These are phyloP conservation scores for Amiota mariae DNA, from an alignment of 2,888 invertebrate species.

Conservation along the genomic window DNA sequence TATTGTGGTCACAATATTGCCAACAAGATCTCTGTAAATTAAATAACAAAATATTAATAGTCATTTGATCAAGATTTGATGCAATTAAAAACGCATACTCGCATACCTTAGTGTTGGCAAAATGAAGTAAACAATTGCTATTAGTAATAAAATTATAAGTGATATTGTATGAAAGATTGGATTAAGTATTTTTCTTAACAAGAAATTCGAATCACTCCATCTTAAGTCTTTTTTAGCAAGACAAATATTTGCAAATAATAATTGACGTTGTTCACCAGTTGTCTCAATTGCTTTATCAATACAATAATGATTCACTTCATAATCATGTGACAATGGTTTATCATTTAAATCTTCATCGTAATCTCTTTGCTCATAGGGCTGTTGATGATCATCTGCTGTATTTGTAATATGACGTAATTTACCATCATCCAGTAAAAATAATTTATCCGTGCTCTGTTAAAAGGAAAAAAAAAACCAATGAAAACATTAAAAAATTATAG, in stretches of 20 bases:
- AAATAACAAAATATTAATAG: slow-evolving; percentile 38
- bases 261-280: slow-evolving; percentile 73
- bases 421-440: slow-evolving; percentile 81
- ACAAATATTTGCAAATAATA: slow-evolving; percentile 83
- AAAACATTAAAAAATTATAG: too few species aligned
- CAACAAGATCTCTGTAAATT: slow-evolving; percentile 79
- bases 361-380: slow-evolving; percentile 59
- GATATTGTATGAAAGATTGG: slow-evolving; percentile 85
- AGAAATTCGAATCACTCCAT: slow-evolving; percentile 83
- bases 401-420: slow-evolving; percentile 83
- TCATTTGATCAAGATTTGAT: too few species aligned
- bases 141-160: slow-evolving; percentile 80
- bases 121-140: slow-evolving; percentile 87
- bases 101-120: slow-evolving; percentile 81
- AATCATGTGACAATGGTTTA: slow-evolving; percentile 79
- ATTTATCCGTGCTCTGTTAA: slow-evolving; percentile 73
- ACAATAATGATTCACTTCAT: slow-evolving; percentile 85
- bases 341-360: slow-evolving; percentile 74
- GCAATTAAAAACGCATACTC: background rate
- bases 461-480: slow-evolving; percentile 43
- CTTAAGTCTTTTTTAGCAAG: slow-evolving; percentile 81
- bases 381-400: slow-evolving; percentile 65
- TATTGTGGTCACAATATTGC: slow-evolving; percentile 89
- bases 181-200: slow-evolving; percentile 84
- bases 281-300: slow-evolving; percentile 79